phyloP scores from a whole-genome alignment of 2,888 invertebrate genomes.

The Liopterus haemorrhoidalis region DNA sequence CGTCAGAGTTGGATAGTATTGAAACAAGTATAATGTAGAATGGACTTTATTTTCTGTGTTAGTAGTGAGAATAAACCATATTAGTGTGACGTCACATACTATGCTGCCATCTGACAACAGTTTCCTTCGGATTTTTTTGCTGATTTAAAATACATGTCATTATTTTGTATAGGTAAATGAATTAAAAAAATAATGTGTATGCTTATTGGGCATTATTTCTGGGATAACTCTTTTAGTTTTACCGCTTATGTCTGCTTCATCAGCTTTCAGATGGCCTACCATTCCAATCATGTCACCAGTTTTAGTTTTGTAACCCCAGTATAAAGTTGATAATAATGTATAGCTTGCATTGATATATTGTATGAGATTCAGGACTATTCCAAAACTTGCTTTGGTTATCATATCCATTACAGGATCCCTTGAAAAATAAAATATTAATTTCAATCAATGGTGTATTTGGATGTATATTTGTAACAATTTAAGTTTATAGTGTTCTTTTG shows the following conservation, averaged over 20 bases:
- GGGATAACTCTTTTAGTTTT: too few species aligned
- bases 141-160: too few species aligned
- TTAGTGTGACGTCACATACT: too few species aligned
- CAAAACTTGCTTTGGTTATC: slow-evolving; percentile 15
- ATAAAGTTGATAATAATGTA: slow-evolving; percentile 5
- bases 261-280: slow-evolving; percentile 8
- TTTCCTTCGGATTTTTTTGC: too few species aligned
- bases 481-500: not conserved
- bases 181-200: too few species aligned
- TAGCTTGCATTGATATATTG: slow-evolving; percentile 11
- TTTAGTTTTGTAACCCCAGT: slow-evolving; percentile 9
- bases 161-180: too few species aligned
- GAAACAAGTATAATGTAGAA: too few species aligned
- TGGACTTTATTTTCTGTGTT: too few species aligned
- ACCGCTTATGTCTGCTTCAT: slow-evolving; percentile 18
- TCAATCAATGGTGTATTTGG: not conserved
- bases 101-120: too few species aligned
- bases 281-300: slow-evolving; percentile 10
- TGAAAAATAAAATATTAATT: not conserved
- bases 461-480: not conserved
- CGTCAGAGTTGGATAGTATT: too few species aligned
- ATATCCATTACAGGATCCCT: slow-evolving; percentile 13
- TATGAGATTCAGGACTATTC: slow-evolving; percentile 10
- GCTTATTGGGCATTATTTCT: too few species aligned
- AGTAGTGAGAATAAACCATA: too few species aligned